phyloP scores from a whole-genome alignment of 1,140 invertebrate species.

The Prorops nasuta region DNA sequence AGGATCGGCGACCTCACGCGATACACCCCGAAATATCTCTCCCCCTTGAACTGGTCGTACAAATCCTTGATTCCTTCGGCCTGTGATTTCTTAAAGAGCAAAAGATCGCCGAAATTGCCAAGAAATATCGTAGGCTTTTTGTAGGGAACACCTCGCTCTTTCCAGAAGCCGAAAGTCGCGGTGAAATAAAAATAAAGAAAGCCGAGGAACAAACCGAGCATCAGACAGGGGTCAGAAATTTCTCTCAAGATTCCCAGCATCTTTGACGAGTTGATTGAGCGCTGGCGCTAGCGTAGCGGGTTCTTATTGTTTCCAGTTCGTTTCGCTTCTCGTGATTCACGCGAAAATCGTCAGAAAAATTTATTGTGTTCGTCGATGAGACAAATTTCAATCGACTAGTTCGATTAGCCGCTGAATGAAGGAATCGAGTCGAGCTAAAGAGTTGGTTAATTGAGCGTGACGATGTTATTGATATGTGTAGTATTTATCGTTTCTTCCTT shows the following conservation, averaged over 20 bases:
- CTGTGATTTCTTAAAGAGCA: slow-evolving; percentile 41
- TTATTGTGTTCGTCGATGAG: too few relatives aligned
- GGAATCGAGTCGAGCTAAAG: too few relatives aligned
- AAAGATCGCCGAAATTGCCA: slow-evolving; percentile 45
- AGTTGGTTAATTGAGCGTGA: too few relatives aligned
- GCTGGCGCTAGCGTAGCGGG: too few relatives aligned
- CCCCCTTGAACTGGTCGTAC: slow-evolving; percentile 47
- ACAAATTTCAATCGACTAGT: too few relatives aligned
- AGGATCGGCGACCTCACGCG: slow-evolving; percentile 52
- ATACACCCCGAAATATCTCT: slow-evolving; percentile 52
- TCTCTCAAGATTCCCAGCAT: slow-evolving; percentile 15
- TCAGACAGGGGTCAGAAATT: slow-evolving; percentile 18
- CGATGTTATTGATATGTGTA: too few relatives aligned
- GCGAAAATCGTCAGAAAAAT: too few relatives aligned
- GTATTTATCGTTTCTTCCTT: too few relatives aligned
- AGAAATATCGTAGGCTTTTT: slow-evolving; percentile 50
- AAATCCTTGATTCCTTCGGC: slow-evolving; percentile 40
- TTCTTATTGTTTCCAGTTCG: too few relatives aligned
- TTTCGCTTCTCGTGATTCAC: too few relatives aligned
- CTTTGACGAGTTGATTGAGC: too few relatives aligned
- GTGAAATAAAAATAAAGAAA: slow-evolving; percentile 46
- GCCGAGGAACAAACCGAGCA: slow-evolving; percentile 15
- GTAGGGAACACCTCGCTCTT: slow-evolving; percentile 44
- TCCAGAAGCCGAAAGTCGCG: slow-evolving; percentile 53
- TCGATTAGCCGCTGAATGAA: too few relatives aligned